Evolutionary conservation across 2,113 vertebrate species (phyloP), one percentile per base, ranked within the genome.

Genomic region (Cyphomyrus plagiostoma): DNA sequence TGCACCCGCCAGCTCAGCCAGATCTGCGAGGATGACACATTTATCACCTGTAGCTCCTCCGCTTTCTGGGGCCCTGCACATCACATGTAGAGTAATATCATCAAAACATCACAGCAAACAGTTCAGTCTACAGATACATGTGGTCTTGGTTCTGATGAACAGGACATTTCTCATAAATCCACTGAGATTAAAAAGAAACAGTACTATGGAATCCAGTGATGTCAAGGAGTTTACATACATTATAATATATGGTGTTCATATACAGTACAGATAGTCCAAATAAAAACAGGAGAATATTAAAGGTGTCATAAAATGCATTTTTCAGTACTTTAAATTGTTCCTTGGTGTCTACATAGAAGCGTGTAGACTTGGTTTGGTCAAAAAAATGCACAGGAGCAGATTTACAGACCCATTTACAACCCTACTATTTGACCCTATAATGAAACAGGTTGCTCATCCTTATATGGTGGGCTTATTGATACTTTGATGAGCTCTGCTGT

Each of bases 1-100:
- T 97, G 97, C 30, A 99, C 94, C 90, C 96, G 92, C 98, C 98
- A 99, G 0, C 93, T 95, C 91, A 99, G 95, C 49, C 96, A 97
- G 90, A 98, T 96, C 92, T 97, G 89, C 3, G 95, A 97, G 89
- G 98, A 96, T 0, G 98, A 96, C 90, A 97, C 96, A 0, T 98
- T 98, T 56, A 92, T 93, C 92, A 97, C 95, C 91, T 97, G 96
- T 87, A 99, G 96, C 92, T 97, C 95, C 93, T 99, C 97, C 87
- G 97, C 96, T 23, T 95, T 95, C 56, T 92, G 96, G 23, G 98
- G 98, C 90, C 98, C 98, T 99, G 91, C 89, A 89, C 23, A 39
- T 49, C 70, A 49, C 42, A 70, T 5, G 21, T 3, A 35, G 74
- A 7, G 50, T 66, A 30, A 86, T 85, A 30, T 86, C 19, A 88